Conservation (phyloP, 2,113 vertebrate species). For the Silurus glanis region DNA sequence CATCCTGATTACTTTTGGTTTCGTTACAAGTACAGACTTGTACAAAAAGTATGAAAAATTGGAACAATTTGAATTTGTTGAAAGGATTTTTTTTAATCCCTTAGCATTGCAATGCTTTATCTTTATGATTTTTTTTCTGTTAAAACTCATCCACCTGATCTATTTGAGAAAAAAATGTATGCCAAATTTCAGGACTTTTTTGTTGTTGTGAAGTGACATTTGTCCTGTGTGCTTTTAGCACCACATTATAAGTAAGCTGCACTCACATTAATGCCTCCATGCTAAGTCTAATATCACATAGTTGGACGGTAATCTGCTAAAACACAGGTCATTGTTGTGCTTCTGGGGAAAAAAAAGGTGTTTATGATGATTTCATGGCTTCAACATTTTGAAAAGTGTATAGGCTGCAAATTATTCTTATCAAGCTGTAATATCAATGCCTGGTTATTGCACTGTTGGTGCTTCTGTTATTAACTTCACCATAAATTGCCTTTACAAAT, state of each 20-base stretch:
- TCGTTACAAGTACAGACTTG: not conserved
- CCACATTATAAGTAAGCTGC: slow-evolving; percentile 2
- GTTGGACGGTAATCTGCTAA: slow-evolving; percentile 48
- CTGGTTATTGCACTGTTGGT: slow-evolving; percentile 62
- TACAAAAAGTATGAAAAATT: not conserved
- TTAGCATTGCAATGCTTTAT: not conserved
- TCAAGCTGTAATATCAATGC: slow-evolving; percentile 54
- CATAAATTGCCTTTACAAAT: slow-evolving; percentile 65
- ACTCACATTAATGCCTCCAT: slow-evolving; percentile 13
- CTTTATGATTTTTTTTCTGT: not conserved
- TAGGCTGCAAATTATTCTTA: slow-evolving; percentile 44
- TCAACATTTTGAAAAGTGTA: slow-evolving; percentile 38
- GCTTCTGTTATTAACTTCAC: slow-evolving; percentile 57
- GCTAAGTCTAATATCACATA: not conserved
- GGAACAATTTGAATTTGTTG: not conserved
- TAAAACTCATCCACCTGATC: not conserved
- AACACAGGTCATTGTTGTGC: slow-evolving; percentile 31
- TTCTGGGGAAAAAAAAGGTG: slow-evolving; percentile 10
- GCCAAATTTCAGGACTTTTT: not conserved
- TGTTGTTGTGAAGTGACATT: slow-evolving; percentile 5
- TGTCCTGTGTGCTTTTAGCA: slow-evolving; percentile 12
- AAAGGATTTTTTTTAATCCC: not conserved
- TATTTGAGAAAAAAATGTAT: not conserved
- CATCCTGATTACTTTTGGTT: not conserved
- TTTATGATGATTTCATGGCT: slow-evolving; percentile 37